Evolutionary conservation across 92 coral and sea anemone species (phyloP).

Genomic region (Heteractis magnifica): DNA sequence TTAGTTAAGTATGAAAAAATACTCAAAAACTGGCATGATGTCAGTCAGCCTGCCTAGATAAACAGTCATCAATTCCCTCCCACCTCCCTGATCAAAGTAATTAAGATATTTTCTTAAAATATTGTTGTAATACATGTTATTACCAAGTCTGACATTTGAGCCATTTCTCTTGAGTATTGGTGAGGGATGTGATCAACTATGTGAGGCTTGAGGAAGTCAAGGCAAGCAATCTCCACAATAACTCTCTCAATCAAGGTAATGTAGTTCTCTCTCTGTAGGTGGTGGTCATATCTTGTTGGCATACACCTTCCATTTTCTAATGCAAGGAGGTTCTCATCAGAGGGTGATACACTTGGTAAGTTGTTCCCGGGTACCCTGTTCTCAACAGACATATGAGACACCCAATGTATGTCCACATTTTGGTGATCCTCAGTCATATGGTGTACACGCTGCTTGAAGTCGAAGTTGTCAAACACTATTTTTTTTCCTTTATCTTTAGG

Average conservation of each 20-base stretch:
- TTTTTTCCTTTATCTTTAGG: conserved; percentile 58
- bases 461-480: conserved; percentile 65
- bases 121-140: not conserved
- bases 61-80: not conserved
- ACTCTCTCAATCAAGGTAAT: conserved; percentile 34
- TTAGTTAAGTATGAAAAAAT: not conserved
- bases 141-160: conserved; percentile 50
- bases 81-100: not conserved
- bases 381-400: conserved; percentile 47
- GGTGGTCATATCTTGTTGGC: conserved; percentile 50
- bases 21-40: not conserved
- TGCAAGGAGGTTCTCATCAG: conserved; percentile 22
- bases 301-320: conserved; percentile 57
- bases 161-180: conserved; percentile 48
- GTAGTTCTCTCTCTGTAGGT: conserved; percentile 55
- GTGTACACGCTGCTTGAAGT: conserved; percentile 57
- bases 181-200: conserved; percentile 48
- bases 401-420: conserved; percentile 60
- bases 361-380: conserved; percentile 59
- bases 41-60: not conserved
- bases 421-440: conserved; percentile 56
- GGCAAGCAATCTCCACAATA: conserved; percentile 53
- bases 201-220: conserved; percentile 39
- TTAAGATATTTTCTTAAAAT: not conserved
- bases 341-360: conserved; percentile 33